phyloP scores from a whole-genome alignment of 2,888 invertebrate genomes.

The Drosophila setosimentum region DNA sequence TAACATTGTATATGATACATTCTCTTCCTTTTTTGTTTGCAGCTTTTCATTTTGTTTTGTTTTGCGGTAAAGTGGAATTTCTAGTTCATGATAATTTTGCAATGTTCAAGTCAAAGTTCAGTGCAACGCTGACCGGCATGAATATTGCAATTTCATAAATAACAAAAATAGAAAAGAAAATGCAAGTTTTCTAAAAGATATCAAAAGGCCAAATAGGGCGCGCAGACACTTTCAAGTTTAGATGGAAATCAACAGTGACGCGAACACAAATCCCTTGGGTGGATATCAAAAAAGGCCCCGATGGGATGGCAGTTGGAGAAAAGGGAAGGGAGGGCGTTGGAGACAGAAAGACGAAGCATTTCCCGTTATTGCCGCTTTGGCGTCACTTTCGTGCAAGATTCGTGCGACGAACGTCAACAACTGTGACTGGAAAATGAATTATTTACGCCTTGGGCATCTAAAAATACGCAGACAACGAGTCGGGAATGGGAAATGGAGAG shows the following conservation, averaged over 20 bases:
- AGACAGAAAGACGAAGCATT: slow-evolving; percentile 31
- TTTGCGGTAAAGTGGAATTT: slow-evolving; percentile 67
- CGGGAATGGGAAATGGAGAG: slow-evolving; percentile 15
- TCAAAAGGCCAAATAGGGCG: slow-evolving; percentile 62
- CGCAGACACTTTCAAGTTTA: slow-evolving; percentile 64
- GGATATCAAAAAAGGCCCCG: slow-evolving; percentile 33
- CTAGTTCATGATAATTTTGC: slow-evolving; percentile 64
- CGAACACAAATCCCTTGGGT: slow-evolving; percentile 55
- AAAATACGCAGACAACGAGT: slow-evolving; percentile 60
- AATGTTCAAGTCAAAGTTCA: slow-evolving; percentile 67
- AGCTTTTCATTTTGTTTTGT: slow-evolving; percentile 8
- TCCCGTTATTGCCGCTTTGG: slow-evolving; percentile 48
- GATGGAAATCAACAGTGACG: slow-evolving; percentile 57
- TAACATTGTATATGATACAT: slow-evolving; percentile 49
- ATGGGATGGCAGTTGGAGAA: slow-evolving; percentile 7
- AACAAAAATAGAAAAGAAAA: slow-evolving; percentile 19
- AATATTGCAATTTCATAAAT: slow-evolving; percentile 20
- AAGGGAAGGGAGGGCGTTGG: not conserved
- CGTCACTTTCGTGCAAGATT: slow-evolving; percentile 50
- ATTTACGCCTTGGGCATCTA: slow-evolving; percentile 76
- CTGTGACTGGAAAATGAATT: slow-evolving; percentile 82
- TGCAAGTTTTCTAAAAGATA: slow-evolving; percentile 28
- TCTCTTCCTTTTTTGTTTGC: not conserved
- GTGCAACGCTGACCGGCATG: slow-evolving; percentile 28
- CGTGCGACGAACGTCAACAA: slow-evolving; percentile 76